phyloP scores from a whole-genome alignment of 2,113 vertebrate species.

The Bubalus kerabau region DNA sequence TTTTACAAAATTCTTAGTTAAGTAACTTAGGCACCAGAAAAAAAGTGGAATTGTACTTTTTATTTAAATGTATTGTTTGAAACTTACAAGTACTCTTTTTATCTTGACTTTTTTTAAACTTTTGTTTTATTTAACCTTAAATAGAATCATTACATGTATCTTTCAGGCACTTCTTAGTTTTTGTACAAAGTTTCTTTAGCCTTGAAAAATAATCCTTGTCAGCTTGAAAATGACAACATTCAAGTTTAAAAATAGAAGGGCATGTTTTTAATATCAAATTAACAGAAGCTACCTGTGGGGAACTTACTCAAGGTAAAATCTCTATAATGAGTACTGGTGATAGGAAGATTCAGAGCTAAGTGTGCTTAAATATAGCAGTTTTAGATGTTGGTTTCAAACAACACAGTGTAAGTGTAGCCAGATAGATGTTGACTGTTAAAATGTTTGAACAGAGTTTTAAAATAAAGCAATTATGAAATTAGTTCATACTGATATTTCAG shows the following conservation, averaged over 20 bases:
- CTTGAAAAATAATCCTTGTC: not conserved
- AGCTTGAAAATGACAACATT: not conserved
- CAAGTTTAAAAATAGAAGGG: not conserved
- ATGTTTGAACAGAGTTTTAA: not conserved
- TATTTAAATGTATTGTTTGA: constrained; percentile 7
- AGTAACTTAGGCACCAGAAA: not conserved
- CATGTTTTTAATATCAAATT: constrained; percentile 14
- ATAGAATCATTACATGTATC: not conserved
- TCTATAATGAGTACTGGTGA: not conserved
- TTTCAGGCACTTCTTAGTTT: not conserved
- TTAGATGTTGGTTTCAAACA: not conserved
- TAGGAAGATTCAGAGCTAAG: not conserved
- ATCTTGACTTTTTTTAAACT: not conserved
- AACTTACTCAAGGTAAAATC: not conserved
- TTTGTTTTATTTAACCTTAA: constrained; percentile 13
- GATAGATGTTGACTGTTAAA: not conserved
- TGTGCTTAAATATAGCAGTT: not conserved
- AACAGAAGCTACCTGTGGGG: not conserved
- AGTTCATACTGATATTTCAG: not conserved
- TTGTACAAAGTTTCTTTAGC: not conserved
- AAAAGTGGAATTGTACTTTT: not conserved
- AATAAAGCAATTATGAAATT: not conserved
- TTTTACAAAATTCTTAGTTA: not conserved
- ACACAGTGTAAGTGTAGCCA: not conserved
- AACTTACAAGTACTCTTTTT: not conserved